Evolutionary conservation across 2,113 vertebrate species (phyloP).

Genomic region (Nycticebus coucang): DNA sequence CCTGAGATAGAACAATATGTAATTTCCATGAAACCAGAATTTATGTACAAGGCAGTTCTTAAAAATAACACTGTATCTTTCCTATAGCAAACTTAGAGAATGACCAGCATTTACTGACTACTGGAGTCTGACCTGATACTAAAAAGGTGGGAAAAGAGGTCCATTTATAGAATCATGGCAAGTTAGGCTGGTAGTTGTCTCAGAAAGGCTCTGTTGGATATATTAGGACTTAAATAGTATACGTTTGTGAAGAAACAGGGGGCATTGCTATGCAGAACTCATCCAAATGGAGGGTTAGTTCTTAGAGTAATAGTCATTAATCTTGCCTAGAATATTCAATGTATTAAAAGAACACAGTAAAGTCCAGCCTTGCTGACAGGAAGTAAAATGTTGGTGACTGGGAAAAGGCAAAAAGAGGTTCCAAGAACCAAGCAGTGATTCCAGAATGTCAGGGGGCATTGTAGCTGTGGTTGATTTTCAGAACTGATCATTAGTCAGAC

Average conservation of each 20-base stretch:
- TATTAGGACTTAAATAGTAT: neutral
- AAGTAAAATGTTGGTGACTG: neutral
- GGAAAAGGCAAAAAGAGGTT: neutral
- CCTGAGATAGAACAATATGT: neutral
- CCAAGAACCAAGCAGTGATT: neutral
- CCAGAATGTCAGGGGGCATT: neutral
- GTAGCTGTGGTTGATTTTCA: neutral
- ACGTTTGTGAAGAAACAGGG: neutral
- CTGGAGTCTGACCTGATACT: neutral
- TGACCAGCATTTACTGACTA: neutral
- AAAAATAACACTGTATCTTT: neutral
- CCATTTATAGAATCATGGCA: neutral
- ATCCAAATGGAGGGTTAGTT: neutral
- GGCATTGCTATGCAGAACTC: too few species aligned
- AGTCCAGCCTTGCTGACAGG: neutral
- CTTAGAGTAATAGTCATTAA: neutral
- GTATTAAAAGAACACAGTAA: neutral
- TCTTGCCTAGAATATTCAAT: neutral
- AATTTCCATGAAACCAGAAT: constrained; percentile 21
- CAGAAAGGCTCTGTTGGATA: neutral
- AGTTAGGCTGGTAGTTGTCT: neutral
- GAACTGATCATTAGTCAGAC: neutral
- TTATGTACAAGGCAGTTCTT: neutral
- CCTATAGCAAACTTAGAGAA: neutral
- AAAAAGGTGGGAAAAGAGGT: neutral